Conservation (phyloP, 2,113 vertebrate species). For the Corydoras sp. region DNA sequence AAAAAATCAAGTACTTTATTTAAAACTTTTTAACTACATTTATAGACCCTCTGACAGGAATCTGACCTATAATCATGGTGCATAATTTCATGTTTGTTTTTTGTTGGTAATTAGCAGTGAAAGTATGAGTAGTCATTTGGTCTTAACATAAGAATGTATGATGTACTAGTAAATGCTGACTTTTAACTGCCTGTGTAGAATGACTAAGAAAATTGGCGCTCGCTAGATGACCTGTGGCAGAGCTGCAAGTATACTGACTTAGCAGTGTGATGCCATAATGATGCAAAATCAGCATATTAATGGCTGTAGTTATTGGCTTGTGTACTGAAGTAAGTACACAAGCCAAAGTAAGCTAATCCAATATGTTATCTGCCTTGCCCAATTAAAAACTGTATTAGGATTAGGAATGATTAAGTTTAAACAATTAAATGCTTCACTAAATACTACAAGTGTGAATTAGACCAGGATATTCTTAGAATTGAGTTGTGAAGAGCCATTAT, state of each 20-base stretch:
- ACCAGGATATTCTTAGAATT: slow-evolving; percentile 2
- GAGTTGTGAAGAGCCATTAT: slow-evolving; percentile 19
- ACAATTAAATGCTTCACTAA: too few relatives aligned
- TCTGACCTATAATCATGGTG: too few relatives aligned
- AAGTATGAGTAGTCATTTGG: background rate
- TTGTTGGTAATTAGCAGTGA: too few relatives aligned
- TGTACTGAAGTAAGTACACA: too few relatives aligned
- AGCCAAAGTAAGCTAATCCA: too few relatives aligned
- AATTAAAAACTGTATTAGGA: too few relatives aligned
- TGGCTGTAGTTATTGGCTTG: background rate
- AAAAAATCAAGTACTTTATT: too few relatives aligned
- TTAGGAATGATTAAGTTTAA: too few relatives aligned
- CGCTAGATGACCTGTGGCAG: background rate
- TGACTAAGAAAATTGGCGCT: slow-evolving; percentile 6
- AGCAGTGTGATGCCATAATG: background rate
- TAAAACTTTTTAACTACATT: background rate
- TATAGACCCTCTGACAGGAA: background rate
- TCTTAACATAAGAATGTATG: background rate
- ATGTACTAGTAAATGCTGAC: too few relatives aligned
- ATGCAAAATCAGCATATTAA: background rate
- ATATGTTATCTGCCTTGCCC: background rate
- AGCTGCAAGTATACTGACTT: background rate
- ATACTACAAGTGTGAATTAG: too few relatives aligned
- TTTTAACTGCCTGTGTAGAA: background rate
- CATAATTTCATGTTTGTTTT: too few relatives aligned